Evolutionary conservation across 2,797 vertebrate species (phyloP).

Genomic region (Diglossa cyanea): DNA sequence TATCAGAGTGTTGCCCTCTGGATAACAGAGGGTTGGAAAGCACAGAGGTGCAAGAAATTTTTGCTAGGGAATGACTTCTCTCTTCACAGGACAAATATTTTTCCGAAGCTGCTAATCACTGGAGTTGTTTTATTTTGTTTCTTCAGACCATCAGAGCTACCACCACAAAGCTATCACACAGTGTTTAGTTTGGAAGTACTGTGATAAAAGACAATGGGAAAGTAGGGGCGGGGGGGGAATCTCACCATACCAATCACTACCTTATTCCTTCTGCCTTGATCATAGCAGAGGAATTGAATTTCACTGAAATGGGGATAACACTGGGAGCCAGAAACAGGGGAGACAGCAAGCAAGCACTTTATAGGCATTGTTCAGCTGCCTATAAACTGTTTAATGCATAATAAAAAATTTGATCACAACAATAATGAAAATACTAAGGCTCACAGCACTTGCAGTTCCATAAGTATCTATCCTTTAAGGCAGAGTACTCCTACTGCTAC

Average conservation of each 20-base stretch:
- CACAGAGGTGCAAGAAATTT: background rate
- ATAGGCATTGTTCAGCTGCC: background rate
- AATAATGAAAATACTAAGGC: background rate
- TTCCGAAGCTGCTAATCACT: background rate
- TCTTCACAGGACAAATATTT: background rate
- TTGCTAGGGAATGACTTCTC: background rate
- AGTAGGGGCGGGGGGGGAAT: accelerated
- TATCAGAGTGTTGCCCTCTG: background rate
- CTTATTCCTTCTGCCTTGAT: background rate
- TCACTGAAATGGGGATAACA: background rate
- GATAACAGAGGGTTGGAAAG: background rate
- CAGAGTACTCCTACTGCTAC: background rate
- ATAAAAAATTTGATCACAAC: background rate
- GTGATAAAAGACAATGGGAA: background rate
- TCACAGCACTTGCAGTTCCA: background rate
- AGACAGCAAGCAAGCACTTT: background rate
- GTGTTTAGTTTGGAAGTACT: background rate
- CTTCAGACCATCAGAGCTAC: background rate
- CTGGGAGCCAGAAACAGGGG: background rate
- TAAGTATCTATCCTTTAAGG: background rate
- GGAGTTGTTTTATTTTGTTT: background rate
- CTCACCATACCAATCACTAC: background rate
- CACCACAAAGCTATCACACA: background rate
- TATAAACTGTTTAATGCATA: background rate
- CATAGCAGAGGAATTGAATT: background rate